Percentiles rank a stretch among this genome's conserved stretches.
Evolutionary conservation across 2,113 vertebrate genomes (phyloP).

Genomic region (Gymnobelideus leadbeateri): DNA sequence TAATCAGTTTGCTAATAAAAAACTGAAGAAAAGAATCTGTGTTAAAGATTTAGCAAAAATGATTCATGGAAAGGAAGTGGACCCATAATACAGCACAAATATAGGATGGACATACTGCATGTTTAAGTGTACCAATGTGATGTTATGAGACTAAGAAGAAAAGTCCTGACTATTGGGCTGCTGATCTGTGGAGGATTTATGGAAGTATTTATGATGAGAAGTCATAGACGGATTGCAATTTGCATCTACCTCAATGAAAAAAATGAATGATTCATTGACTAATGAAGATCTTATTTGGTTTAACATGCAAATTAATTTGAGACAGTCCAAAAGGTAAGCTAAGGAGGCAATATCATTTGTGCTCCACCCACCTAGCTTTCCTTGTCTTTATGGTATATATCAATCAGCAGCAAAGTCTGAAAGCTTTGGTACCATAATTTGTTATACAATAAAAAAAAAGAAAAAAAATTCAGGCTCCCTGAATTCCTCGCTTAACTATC

Average conservation of each 20-base stretch:
- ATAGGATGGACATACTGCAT: neutral
- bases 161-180: neutral
- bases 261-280: neutral
- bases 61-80: too few relatives aligned
- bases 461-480: neutral
- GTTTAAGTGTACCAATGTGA: neutral
- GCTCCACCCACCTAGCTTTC: neutral
- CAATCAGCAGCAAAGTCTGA: neutral
- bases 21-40: neutral
- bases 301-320: neutral
- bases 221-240: neutral
- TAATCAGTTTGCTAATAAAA: neutral
- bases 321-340: neutral
- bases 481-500: neutral
- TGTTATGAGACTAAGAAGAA: neutral
- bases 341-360: neutral
- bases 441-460: neutral
- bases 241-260: neutral
- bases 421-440: neutral
- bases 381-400: neutral
- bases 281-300: neutral
- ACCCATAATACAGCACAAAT: neutral
- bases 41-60: too few relatives aligned
- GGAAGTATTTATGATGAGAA: neutral
- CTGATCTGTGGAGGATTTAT: neutral